These are phyloP conservation scores for Lepus europaeus DNA, from an alignment of 2,113 vertebrate species.

Conservation along the genomic window DNA sequence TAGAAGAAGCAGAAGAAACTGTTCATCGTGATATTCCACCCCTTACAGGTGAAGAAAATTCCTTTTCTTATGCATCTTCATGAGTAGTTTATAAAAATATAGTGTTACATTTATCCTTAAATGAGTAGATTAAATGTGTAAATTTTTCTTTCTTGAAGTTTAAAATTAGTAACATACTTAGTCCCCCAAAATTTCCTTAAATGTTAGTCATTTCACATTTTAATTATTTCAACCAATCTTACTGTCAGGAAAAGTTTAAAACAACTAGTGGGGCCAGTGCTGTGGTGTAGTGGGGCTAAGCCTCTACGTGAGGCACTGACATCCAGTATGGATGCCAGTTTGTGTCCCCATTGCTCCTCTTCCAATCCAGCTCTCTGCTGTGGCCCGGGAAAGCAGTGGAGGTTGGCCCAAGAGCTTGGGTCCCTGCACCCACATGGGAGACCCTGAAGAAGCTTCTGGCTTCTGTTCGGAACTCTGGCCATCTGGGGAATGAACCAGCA, in stretches of 20 bases:
- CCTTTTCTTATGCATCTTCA: neutral
- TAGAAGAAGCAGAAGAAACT: conserved; percentile 90
- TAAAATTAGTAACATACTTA: neutral
- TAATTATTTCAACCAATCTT: conserved; percentile 1
- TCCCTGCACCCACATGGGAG: too few species aligned
- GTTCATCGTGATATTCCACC: conserved; percentile 94
- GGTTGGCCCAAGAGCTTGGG: too few species aligned
- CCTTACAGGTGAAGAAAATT: conserved; percentile 91
- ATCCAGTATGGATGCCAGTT: too few species aligned
- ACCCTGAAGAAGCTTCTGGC: too few species aligned
- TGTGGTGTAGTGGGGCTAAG: too few species aligned
- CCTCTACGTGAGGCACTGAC: too few species aligned
- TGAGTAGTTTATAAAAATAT: conserved; percentile 42
- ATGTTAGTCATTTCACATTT: conserved; percentile 16
- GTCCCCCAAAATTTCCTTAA: neutral
- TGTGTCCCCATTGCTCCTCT: too few species aligned
- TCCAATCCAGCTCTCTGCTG: too few species aligned
- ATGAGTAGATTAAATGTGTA: conserved; percentile 16
- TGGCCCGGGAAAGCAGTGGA: too few species aligned
- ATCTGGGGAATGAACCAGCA: too few species aligned
- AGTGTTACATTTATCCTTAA: conserved; percentile 35
- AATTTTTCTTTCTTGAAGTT: conserved; percentile 60
- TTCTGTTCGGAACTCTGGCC: too few species aligned
- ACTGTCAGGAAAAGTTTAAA: neutral
- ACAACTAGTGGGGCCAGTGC: too few species aligned